These are phyloP conservation scores for Lemur catta DNA, from an alignment of 2,797 vertebrate genomes.

Conservation along the genomic window DNA sequence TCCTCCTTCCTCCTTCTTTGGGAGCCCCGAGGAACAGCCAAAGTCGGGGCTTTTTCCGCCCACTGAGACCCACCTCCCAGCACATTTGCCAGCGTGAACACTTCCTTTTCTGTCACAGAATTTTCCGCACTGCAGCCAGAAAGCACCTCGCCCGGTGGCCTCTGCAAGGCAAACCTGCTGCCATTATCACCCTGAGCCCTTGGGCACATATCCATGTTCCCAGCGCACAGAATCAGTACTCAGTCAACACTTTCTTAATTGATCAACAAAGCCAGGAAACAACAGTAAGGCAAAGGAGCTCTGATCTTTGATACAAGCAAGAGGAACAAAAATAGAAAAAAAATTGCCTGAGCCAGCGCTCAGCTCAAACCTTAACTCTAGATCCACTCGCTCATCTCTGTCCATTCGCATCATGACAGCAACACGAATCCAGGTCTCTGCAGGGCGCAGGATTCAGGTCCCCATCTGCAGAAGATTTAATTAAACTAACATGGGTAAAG, in stretches of 20 bases:
- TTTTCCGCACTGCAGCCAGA: not conserved
- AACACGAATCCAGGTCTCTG: not conserved
- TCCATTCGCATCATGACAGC: accelerated
- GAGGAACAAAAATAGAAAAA: too few relatives aligned
- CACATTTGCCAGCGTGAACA: not conserved
- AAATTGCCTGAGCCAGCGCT: too few relatives aligned
- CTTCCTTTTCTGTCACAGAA: too few relatives aligned
- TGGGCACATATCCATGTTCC: not conserved
- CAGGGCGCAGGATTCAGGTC: not conserved
- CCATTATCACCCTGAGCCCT: not conserved
- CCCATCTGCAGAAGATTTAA: not conserved
- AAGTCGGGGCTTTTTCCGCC: not conserved
- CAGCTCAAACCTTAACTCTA: not conserved
- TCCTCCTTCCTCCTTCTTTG: not conserved
- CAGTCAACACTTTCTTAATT: too few relatives aligned
- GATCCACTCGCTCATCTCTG: not conserved
- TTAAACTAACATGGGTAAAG: not conserved
- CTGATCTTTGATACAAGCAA: not conserved
- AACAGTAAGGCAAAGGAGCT: not conserved
- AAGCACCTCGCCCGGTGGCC: too few relatives aligned
- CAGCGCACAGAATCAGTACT: not conserved
- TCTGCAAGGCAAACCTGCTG: not conserved
- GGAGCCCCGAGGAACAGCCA: not conserved
- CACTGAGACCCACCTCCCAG: not conserved
- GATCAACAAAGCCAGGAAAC: not conserved